These are phyloP conservation scores for Oostethus manadensis DNA, from an alignment of 2,113 vertebrate genomes.

Conservation along the genomic window DNA sequence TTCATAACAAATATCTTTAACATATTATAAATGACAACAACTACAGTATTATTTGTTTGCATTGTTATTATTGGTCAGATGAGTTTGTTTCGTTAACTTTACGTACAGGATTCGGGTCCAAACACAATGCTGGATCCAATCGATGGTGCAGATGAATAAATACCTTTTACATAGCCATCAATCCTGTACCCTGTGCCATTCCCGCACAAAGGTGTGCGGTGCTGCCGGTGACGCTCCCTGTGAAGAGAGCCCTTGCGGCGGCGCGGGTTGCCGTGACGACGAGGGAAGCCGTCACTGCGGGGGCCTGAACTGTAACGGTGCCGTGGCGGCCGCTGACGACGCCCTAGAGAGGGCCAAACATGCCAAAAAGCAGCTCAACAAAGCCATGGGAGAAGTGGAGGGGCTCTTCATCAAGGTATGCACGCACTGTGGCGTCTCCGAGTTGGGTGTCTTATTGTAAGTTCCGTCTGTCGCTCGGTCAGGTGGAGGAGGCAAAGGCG, in stretches of 20 bases:
- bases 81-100: too few relatives aligned
- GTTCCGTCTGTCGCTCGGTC: slow-evolving; percentile 6
- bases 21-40: too few relatives aligned
- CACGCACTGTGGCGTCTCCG: not conserved
- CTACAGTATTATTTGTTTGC: too few relatives aligned
- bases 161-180: too few relatives aligned
- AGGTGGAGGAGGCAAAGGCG: slow-evolving; percentile 86
- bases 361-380: slow-evolving; percentile 81
- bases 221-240: slow-evolving; percentile 77
- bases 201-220: slow-evolving; percentile 82
- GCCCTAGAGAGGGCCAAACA: slow-evolving; percentile 82
- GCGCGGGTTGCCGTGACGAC: slow-evolving; percentile 87
- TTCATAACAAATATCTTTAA: too few relatives aligned
- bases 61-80: too few relatives aligned
- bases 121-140: too few relatives aligned
- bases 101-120: too few relatives aligned
- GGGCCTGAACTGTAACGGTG: slow-evolving; percentile 85
- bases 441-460: not conserved
- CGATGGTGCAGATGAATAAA: too few relatives aligned
- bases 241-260: slow-evolving; percentile 86
- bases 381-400: slow-evolving; percentile 81
- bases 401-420: slow-evolving; percentile 78
- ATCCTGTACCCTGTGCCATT: not conserved
- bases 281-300: slow-evolving; percentile 85
- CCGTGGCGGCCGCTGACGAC: slow-evolving; percentile 77